A percentile compares a stretch with the other conserved stretches of the same genome.
These are phyloP conservation scores for Paramisgurnus dabryanus DNA, from an alignment of 2,113 vertebrate genomes.

Conservation along the genomic window DNA sequence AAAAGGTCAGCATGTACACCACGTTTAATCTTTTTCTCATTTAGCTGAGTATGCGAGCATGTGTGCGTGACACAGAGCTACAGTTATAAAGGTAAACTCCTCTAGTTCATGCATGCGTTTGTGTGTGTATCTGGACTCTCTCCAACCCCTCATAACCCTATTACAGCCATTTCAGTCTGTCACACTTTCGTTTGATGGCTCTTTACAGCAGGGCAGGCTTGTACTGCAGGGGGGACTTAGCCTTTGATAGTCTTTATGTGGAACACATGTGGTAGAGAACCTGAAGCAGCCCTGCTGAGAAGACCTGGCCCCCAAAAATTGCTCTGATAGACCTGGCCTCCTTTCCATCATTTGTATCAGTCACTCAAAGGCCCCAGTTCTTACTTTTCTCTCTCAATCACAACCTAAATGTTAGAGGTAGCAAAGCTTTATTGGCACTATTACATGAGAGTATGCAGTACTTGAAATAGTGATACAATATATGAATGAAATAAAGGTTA, in stretches of 20 bases:
- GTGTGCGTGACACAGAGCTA: conserved; percentile 20
- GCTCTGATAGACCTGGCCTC: not conserved
- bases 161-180: conserved; percentile 58
- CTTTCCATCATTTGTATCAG: conserved; percentile 11
- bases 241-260: conserved; percentile 61
- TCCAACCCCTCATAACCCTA: conserved; percentile 52
- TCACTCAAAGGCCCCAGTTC: not conserved
- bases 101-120: conserved; percentile 41
- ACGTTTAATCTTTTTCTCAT: conserved; percentile 27
- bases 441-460: too few relatives aligned
- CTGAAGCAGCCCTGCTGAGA: conserved; percentile 56
- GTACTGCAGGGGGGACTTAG: conserved; percentile 51
- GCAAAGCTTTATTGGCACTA: too few relatives aligned
- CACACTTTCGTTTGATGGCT: conserved; percentile 62
- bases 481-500: too few relatives aligned
- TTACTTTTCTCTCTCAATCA: not conserved
- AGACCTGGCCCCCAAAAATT: conserved; percentile 37
- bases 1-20: conserved; percentile 37
- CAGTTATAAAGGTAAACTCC: conserved; percentile 37
- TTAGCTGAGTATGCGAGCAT: conserved; percentile 1
- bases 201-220: conserved; percentile 59
- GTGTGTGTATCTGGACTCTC: conserved; percentile 50
- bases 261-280: conserved; percentile 60
- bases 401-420: not conserved
- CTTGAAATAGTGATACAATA: too few relatives aligned